Evolutionary conservation across 2,797 vertebrate genomes (phyloP).

Genomic region (Periophthalmus magnuspinnatus): DNA sequence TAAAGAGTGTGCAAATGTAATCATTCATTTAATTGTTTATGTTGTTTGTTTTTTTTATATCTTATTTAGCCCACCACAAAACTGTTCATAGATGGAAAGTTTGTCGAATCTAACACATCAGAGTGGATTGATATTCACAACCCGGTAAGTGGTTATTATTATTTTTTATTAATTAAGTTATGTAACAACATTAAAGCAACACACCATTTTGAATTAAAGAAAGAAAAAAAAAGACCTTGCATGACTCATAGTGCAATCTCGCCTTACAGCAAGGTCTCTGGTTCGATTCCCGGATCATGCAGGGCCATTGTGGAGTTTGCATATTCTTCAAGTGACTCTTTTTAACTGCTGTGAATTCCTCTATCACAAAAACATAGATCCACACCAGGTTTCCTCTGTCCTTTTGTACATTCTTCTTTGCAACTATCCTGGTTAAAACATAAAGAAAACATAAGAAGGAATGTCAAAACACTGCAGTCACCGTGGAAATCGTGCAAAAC

Average conservation of each 20-base stretch:
- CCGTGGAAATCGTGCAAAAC: no score
- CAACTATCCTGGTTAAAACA: neutral
- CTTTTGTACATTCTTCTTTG: neutral
- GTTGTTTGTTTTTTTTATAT: no score
- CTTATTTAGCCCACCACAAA: slow-evolving; percentile 88
- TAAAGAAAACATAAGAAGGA: neutral
- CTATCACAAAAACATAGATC: neutral
- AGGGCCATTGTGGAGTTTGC: no score
- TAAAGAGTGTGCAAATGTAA: neutral
- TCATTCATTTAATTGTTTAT: slow-evolving; percentile 6
- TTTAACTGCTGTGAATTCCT: neutral
- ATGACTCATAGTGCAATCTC: no score
- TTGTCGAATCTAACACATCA: slow-evolving; percentile 91
- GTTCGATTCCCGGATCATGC: no score
- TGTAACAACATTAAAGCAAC: no score
- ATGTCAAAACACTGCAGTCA: no score
- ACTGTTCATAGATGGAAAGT: slow-evolving; percentile 97
- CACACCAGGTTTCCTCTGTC: neutral
- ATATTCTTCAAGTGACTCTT: no score
- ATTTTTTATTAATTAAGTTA: no score
- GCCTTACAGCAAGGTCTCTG: no score
- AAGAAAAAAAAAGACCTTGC: no score
- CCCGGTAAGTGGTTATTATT: slow-evolving; percentile 83
- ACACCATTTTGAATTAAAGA: no score
- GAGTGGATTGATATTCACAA: slow-evolving; percentile 97